Base-by-base conservation (phyloP, 2,113 vertebrate species). In the Cyprichromis sp. region DNA sequence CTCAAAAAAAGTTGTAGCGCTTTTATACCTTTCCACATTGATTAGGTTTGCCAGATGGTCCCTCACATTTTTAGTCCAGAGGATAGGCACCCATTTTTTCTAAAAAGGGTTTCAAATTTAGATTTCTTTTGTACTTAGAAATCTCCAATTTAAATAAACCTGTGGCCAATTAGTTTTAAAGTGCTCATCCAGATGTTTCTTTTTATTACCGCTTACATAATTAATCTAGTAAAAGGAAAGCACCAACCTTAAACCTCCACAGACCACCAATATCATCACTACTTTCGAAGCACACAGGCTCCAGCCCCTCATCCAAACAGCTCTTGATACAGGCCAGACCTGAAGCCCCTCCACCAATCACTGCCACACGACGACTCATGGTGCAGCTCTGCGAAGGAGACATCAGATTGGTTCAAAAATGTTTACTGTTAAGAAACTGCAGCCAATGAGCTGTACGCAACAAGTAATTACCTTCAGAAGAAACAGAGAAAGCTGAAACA, bases 281-380 rank as follows among this genome's bases (percentile, higher is more conserved):
- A 93, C 94, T 97, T 82, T 99, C 98, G 0, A 97, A 99, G 95
- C 98, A 99, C 86, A 95, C 97, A 5, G 98, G 97, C 86, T 97
- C 97, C 93, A 98, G 95, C 12, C 96, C 97, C 81, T 99, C 98
- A 0, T 98, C 98, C 93, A 99, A 89, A 82, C 98, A 99, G 90
- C 96, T 95, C 85, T 98, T 99, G 86, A 98, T 92, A 52, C 96
- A 96, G 45, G 87, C 90, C 93, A 99, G 92, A 29, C 98, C 98
- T 1, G 97, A 97, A 6, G 86, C 95, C 0, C 98, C 98, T 0
- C 95, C 98, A 45, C 98, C 98, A 0, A 98, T 89, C 76, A 99
- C 83, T 0, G 97, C 97, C n/a, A 99, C 97, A 0, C 85, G 81
- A 26, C 52, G 79, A 10, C 24, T 21, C 85, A 86, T 86, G 7